Base-by-base conservation (phyloP, 2,888 invertebrate genomes). In the Hoplodrina ambigua region DNA sequence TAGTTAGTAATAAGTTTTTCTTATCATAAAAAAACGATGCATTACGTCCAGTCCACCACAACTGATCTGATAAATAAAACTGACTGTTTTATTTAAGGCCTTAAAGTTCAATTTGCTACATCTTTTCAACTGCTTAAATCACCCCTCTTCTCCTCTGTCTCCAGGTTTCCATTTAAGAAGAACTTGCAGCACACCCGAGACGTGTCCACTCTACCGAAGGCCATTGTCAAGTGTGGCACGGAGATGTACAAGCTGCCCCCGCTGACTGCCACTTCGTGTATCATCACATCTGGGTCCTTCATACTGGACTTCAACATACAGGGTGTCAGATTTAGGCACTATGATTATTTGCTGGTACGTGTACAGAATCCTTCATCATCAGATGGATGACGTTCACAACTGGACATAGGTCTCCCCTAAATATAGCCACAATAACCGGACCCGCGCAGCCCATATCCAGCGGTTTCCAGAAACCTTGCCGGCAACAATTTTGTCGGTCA, bases 221-320 rank as follows among this genome's bases (percentile, higher is more conserved):
- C 96, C 2, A 93, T 94, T 10, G 94, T 96, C n/a, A 96, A 96
- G 77, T 95, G 96, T 58, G 96, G 96, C 2, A 89, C 92, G 8
- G 91, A 90, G 54, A 91, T 90, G 90, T 96, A 96, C 87, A 95
- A 96, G 81, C 85, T 96, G 77, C 96, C 96, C 0, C 96, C 96
- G 0, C 88, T 96, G 44, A 92, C 95, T 0, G 94, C 95, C 0
- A 92, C 89, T 2, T 93, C 94, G 15, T 95, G 96, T 85, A 92
- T 95, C 85, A 93, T 96, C 82, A 92, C 94, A 0, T 95, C 96
- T 0, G 96, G 95, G 0, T 94, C 95, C 49, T 95, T 96, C 82
- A 93, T 95, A 59, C 85, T 96, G 8, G 96, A 96, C 88, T 96
- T 96, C 79, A 96, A 96, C 59, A 91, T 96, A 15, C 95, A 96